Conservation (phyloP, 2,888 invertebrate genomes). For the Diogma glabrata region DNA sequence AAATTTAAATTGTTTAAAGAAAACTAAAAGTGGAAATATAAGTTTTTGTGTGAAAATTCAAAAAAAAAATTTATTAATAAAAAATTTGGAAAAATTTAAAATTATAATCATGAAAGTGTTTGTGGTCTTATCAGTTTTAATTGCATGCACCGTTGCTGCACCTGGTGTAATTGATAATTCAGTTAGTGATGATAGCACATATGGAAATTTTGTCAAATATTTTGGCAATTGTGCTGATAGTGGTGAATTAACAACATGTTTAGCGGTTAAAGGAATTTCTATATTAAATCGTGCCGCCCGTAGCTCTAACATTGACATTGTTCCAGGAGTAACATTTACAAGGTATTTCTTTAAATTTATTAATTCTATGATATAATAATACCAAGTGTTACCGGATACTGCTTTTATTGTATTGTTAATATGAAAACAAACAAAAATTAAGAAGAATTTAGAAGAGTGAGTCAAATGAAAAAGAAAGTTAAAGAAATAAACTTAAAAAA, state of each 20-base stretch:
- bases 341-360: too few species aligned
- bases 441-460: too few species aligned
- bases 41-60: not conserved
- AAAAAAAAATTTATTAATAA: constrained; percentile 13
- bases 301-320: constrained; percentile 42
- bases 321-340: constrained; percentile 46
- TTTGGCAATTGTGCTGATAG: constrained; percentile 35
- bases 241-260: constrained; percentile 42
- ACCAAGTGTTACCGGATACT: too few species aligned
- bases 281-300: constrained; percentile 44
- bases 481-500: too few species aligned
- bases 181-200: constrained; percentile 24
- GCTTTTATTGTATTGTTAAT: too few species aligned
- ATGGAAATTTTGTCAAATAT: constrained; percentile 32
- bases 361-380: too few species aligned
- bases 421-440: too few species aligned
- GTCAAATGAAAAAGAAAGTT: too few species aligned
- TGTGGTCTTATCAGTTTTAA: constrained; percentile 28
- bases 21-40: constrained; percentile 3
- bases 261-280: constrained; percentile 45
- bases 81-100: constrained; percentile 25
- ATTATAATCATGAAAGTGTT: constrained; percentile 37
- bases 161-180: constrained; percentile 24
- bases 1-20: constrained; percentile 1
- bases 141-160: constrained; percentile 28